Evolutionary conservation across 2,888 invertebrate species (phyloP), one percentile per base, ranked within the genome.

Genomic region (Odontocolon sp.): DNA sequence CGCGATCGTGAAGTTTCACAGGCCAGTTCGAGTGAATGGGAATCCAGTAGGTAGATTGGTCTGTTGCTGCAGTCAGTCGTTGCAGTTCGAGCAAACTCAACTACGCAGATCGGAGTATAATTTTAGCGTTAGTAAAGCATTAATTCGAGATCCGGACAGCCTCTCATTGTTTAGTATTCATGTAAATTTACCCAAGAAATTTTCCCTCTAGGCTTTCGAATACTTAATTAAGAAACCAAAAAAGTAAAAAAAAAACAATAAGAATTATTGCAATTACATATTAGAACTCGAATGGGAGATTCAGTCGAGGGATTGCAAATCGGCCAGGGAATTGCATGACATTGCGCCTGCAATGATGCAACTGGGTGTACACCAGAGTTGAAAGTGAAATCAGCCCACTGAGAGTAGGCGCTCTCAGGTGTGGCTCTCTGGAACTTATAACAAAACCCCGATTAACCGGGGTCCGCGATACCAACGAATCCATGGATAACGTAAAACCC

Each of bases 1-100:
- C 70, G 69, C 52, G 75, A 69, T 70, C 75, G 59, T 75, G 59
- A 66, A 69, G 33, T 61, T 74, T 68, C 47, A 45, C 56, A 40
- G 57, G 40, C 52, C 40, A 38, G 57, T 23, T 57, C 36, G 42
- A 75, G 57, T 66, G 70, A 70, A 75, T 66, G 66, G 59, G 69
- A 66, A 69, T 70, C 70, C 66, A 54, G 57, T 52, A 36, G 50
- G 63, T 45, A 21, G 50, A n/a, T n/a, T n/a, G n/a, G n/a, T n/a
- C n/a, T n/a, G n/a, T n/a, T n/a, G n/a, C n/a, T 21, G 36, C 45
- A 26, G 18, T 38, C 6, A 31, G 56, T 50, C 16, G 18, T 42
- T 59, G 14, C 70, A 33, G 54, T 59, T 28, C 40, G 9, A 59
- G 52, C 59, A 45, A 66, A 66, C 59, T 59, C 26, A 42, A 50